These are phyloP conservation scores for Tinea pellionella DNA, from an alignment of 2,888 invertebrate genomes.

Conservation along the genomic window DNA sequence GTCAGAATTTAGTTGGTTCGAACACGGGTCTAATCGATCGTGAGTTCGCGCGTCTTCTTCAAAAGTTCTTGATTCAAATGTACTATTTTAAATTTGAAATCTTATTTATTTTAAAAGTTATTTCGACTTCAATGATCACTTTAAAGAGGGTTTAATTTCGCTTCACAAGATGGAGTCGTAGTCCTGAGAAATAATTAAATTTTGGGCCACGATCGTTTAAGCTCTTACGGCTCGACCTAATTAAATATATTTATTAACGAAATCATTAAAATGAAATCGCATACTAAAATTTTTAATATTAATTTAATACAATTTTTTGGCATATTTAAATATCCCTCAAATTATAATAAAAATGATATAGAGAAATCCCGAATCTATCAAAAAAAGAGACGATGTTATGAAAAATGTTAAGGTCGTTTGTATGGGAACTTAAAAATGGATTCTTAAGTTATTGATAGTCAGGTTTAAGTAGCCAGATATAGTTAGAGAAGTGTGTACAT, in stretches of 20 bases:
- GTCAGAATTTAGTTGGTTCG: no score
- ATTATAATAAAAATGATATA: no score
- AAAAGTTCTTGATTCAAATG: no score
- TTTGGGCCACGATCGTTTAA: not conserved
- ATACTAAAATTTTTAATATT: not conserved
- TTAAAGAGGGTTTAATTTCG: not conserved
- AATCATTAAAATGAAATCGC: not conserved
- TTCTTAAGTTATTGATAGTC: no score
- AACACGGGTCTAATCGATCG: no score
- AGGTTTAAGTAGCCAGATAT: no score
- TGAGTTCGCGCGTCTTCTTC: no score
- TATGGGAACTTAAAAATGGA: no score
- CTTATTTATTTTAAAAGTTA: not conserved
- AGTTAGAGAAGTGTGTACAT: no score
- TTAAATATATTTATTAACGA: not conserved
- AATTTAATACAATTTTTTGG: not conserved
- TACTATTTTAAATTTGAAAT: not conserved
- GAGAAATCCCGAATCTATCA: no score
- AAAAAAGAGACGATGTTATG: no score
- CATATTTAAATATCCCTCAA: not conserved
- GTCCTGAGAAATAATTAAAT: constrained; percentile 4
- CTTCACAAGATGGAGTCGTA: not conserved
- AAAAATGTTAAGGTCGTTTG: no score
- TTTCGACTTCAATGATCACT: not conserved
- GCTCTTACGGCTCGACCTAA: not conserved